phyloP scores from a whole-genome alignment of 2,797 vertebrate species.

The Lepus oiostolus region DNA sequence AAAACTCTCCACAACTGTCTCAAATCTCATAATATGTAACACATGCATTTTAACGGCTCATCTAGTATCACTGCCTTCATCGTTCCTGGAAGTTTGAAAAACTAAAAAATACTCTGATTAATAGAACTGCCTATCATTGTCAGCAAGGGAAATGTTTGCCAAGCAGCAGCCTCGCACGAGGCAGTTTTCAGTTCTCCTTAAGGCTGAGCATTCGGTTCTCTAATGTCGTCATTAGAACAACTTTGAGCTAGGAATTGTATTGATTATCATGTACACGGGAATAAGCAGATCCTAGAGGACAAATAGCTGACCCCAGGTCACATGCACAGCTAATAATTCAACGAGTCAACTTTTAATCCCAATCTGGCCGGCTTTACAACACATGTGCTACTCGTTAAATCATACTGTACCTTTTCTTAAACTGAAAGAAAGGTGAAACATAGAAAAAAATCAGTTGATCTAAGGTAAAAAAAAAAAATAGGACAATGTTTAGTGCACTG shows the following conservation, averaged over 20 bases:
- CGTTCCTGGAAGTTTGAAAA: conserved; percentile 24
- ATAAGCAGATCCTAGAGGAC: background rate
- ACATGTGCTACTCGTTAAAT: background rate
- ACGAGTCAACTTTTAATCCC: background rate
- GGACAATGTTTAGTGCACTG: background rate
- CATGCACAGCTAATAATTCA: background rate
- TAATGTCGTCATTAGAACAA: conserved; percentile 51
- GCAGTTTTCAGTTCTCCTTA: background rate
- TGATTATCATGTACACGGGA: conserved; percentile 42
- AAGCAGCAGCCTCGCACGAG: background rate
- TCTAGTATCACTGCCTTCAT: background rate
- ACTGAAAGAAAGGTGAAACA: background rate
- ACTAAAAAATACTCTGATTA: conserved; percentile 27
- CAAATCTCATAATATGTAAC: background rate
- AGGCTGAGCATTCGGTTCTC: background rate
- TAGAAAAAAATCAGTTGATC: background rate
- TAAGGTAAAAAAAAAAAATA: background rate
- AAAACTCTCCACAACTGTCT: background rate
- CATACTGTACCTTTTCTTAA: background rate
- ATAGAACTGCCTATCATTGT: background rate
- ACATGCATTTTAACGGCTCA: background rate
- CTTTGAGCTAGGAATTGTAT: conserved; percentile 26
- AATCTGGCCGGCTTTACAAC: background rate
- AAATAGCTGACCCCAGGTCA: background rate
- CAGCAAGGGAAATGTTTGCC: conserved; percentile 38